Evolutionary conservation across 2,888 invertebrate species (phyloP), one percentile per base, ranked within the genome.

Genomic region (Phaedon cochleariae): DNA sequence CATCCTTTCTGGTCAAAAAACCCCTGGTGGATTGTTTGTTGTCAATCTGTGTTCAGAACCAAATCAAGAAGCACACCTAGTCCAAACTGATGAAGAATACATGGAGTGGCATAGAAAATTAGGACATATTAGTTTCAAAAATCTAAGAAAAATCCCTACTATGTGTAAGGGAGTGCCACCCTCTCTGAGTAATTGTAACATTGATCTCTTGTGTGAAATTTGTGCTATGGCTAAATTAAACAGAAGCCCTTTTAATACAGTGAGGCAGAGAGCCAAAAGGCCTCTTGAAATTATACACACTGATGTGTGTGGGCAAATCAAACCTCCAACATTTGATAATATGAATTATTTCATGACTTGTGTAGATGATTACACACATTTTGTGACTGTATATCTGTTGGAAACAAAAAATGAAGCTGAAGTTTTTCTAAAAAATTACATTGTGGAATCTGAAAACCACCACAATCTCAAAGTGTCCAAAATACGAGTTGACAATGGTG

Each of bases 301-400:
- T n/a, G 52, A 52, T 52, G 15, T 41, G 4, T 26, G 52, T 55
- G 29, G 37, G 1, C 5, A 29, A 41, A 55, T 55, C 9, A n/a
- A 55, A 9, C 55, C 55, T 29, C 17, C 37, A 17, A 29, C 55
- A 37, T 55, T 21, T 48, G 12, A 46, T 48, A 29, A 46, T 18
- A 58, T 49, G 17, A 59, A 59, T 20, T 59, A 59, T 59, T 59
- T 59, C 29, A 49, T 59, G n/a, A 31, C 59, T 48, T 59, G 49
- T 49, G 22, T 59, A 10, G 59, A 59, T 29, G 31, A 59, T 34
- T 59, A 31, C 6, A 59, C 59, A 31, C 59, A 59, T 59, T 51
- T 31, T 59, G 46, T 26, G 1, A 15, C 9, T 22, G 57, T 57
- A 21, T 57, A 57, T 57, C 21, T 41, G 10, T 21, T 57, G 22